Conservation (phyloP, 2,113 vertebrate species). For the Naja naja region DNA sequence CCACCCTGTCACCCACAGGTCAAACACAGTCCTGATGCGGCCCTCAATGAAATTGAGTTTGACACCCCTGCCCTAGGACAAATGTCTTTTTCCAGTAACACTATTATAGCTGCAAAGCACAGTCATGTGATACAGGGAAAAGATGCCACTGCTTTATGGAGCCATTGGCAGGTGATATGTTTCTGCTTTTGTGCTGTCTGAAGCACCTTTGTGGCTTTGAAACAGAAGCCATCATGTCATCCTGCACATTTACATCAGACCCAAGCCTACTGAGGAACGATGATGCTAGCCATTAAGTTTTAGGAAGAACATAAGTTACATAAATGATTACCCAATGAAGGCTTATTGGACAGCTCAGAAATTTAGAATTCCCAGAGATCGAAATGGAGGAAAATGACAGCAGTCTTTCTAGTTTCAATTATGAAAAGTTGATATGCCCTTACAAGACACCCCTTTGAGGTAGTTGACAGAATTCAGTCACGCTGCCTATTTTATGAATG, state of each 20-base stretch:
- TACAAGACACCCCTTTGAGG: neutral
- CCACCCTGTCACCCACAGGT: no score
- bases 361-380: neutral
- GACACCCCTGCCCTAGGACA: neutral
- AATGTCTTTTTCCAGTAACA: neutral
- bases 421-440: neutral
- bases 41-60: no score
- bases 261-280: neutral
- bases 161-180: neutral
- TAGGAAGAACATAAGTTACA: neutral
- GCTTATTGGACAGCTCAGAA: neutral
- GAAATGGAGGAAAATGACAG: neutral
- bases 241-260: neutral
- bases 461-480: neutral
- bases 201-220: neutral
- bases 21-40: no score
- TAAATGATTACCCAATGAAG: neutral
- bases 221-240: neutral
- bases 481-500: neutral
- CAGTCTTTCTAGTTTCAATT: neutral
- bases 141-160: neutral
- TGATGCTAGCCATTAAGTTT: neutral
- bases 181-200: neutral
- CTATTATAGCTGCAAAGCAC: neutral
- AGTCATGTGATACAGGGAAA: neutral